phyloP scores from a whole-genome alignment of 1,140 invertebrate genomes.

The Melipona quadrifasciata region DNA sequence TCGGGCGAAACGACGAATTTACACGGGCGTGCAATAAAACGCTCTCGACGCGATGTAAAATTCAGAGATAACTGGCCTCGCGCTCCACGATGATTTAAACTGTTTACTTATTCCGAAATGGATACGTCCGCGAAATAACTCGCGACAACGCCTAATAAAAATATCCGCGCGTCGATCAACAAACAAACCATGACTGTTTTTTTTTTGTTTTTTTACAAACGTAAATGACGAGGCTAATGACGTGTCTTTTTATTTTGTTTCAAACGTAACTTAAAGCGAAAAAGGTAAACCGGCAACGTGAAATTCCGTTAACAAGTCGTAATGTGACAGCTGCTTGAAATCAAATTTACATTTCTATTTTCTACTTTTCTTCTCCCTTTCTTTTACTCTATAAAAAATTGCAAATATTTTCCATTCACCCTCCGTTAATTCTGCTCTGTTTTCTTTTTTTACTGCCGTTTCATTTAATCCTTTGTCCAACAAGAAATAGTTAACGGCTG shows the following conservation, averaged over 20 bases:
- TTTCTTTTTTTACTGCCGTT: background rate
- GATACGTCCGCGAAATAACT: slow-evolving; percentile 9
- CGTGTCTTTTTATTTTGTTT: background rate
- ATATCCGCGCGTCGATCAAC: background rate
- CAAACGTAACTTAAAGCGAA: background rate
- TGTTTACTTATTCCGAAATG: slow-evolving; percentile 19
- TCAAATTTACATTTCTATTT: background rate
- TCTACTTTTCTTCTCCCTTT: no score
- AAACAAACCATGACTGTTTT: background rate
- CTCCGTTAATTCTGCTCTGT: background rate
- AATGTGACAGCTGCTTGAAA: background rate
- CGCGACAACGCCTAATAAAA: slow-evolving; percentile 4
- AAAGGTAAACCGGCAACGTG: background rate
- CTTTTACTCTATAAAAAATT: background rate
- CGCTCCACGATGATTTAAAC: slow-evolving; percentile 17
- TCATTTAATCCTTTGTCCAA: background rate
- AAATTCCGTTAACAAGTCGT: background rate
- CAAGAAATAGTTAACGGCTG: background rate
- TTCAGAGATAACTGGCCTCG: background rate
- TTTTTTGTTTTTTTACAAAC: background rate
- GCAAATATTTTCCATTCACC: background rate
- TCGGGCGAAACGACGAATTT: slow-evolving; percentile 15
- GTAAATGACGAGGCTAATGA: no score
- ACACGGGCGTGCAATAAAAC: slow-evolving; percentile 13
- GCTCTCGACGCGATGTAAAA: slow-evolving; percentile 14